Conservation (phyloP, 2,113 vertebrate genomes). For the Pelmatolapia mariae region DNA sequence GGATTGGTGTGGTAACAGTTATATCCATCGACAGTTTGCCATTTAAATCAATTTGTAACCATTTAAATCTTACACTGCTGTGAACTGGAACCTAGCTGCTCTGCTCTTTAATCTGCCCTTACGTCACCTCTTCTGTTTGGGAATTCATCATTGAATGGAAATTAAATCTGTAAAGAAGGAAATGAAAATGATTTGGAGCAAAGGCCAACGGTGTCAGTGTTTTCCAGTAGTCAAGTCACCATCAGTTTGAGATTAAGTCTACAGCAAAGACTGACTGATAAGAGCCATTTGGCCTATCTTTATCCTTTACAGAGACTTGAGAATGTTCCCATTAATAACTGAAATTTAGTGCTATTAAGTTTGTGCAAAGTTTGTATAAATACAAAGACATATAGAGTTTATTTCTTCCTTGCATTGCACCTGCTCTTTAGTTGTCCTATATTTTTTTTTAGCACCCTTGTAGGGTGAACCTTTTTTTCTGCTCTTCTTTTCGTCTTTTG, state of each 20-base stretch:
- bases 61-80: background rate
- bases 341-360: background rate
- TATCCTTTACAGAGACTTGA: background rate
- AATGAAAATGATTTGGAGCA: background rate
- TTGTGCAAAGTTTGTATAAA: background rate
- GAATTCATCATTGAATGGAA: background rate
- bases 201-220: background rate
- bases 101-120: background rate
- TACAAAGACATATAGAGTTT: background rate
- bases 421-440: background rate
- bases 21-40: background rate
- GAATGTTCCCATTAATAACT: background rate
- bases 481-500: background rate
- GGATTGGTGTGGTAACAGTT: background rate
- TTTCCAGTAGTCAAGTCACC: background rate
- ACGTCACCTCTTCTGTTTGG: background rate
- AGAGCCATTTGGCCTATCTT: fast-evolving
- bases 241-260: background rate
- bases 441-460: background rate
- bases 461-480: background rate
- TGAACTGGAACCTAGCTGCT: background rate
- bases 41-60: background rate
- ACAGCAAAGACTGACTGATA: background rate
- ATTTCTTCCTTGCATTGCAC: background rate
- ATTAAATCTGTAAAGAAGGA: background rate